phyloP scores from a whole-genome alignment of 2,888 invertebrate genomes.

The Diarsia dahlii region DNA sequence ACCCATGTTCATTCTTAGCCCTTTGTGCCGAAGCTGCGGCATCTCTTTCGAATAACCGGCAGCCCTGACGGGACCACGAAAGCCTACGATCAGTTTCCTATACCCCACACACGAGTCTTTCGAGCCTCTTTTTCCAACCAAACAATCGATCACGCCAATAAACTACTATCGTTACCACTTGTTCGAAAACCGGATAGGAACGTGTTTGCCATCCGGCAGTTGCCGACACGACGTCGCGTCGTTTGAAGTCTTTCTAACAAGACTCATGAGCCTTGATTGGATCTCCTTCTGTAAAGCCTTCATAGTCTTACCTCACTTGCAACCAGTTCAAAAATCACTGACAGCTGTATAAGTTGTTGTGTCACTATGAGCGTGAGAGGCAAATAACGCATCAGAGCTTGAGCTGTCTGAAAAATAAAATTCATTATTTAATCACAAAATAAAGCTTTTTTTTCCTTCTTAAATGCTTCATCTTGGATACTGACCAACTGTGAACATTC shows the following conservation, averaged over 20 bases:
- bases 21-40: too few species aligned
- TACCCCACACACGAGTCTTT: too few species aligned
- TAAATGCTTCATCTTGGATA: background rate
- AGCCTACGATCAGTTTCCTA: too few species aligned
- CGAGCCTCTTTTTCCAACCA: too few species aligned
- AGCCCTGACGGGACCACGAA: too few species aligned
- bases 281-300: background rate
- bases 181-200: background rate
- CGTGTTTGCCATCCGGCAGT: too few species aligned
- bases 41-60: too few species aligned
- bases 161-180: too few species aligned
- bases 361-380: constrained; percentile 67
- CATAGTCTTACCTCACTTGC: constrained; percentile 63
- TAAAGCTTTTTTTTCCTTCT: background rate
- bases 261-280: background rate
- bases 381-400: constrained; percentile 52
- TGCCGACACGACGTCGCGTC: too few species aligned
- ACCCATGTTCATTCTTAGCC: too few species aligned
- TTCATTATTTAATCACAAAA: background rate
- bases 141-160: too few species aligned
- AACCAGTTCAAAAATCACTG: constrained; percentile 70
- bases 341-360: constrained; percentile 70
- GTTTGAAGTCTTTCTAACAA: background rate
- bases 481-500: constrained; percentile 65
- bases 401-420: constrained; percentile 46